These are phyloP conservation scores for Astyanax mexicanus DNA, from an alignment of 2,797 vertebrate species.

Conservation along the genomic window DNA sequence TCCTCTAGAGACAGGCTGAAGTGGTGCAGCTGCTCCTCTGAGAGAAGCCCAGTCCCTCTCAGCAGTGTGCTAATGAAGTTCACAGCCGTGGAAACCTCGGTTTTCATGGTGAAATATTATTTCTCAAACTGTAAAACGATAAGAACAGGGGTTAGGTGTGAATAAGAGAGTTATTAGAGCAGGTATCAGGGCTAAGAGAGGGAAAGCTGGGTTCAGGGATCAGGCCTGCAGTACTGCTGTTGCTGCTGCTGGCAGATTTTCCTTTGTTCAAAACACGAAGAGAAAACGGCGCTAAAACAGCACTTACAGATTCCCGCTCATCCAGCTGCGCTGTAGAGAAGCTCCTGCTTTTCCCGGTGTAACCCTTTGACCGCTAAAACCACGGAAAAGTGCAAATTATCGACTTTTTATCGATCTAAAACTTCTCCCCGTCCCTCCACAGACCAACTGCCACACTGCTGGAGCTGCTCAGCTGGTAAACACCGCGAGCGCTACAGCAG, in stretches of 20 bases:
- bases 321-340: not conserved
- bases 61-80: slow-evolving; percentile 76
- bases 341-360: not conserved
- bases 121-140: slow-evolving; percentile 46
- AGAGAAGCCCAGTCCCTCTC: slow-evolving; percentile 70
- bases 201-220: not conserved
- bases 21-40: slow-evolving; percentile 73
- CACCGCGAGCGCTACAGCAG: slow-evolving; percentile 38
- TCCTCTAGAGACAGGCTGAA: slow-evolving; percentile 77
- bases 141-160: not conserved
- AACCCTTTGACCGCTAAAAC: not conserved
- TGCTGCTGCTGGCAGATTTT: slow-evolving; percentile 31
- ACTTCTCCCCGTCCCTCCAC: slow-evolving; percentile 27
- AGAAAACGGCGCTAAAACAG: slow-evolving; percentile 27
- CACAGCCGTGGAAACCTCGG: slow-evolving; percentile 74
- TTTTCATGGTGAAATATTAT: slow-evolving; percentile 67
- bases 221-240: slow-evolving; percentile 36
- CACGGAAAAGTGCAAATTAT: not conserved
- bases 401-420: slow-evolving; percentile 3
- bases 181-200: too few relatives aligned
- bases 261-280: slow-evolving; percentile 62
- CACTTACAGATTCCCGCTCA: slow-evolving; percentile 37
- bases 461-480: slow-evolving; percentile 60
- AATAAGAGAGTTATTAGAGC: too few relatives aligned
- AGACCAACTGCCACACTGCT: slow-evolving; percentile 12